Base-by-base conservation (phyloP, 2,797 vertebrate species). In the Threskiornis aethiopicus region DNA sequence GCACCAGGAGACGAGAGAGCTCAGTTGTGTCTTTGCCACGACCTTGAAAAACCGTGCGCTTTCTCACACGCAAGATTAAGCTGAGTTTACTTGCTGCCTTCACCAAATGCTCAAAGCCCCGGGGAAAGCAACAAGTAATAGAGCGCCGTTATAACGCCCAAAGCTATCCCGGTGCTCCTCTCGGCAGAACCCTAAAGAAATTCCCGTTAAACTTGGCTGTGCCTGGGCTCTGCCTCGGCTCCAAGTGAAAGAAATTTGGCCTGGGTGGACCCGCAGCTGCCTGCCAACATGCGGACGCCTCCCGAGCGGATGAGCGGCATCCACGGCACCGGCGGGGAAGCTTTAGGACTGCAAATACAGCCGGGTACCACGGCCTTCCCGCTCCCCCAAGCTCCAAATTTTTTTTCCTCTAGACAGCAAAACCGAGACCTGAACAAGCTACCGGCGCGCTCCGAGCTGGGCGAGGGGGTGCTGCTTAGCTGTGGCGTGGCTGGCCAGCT, bases 381-480 rank as follows among this genome's bases (percentile, higher is more conserved):
- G 4, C 11, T 54, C 26, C 28, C 22, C 25, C 17, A 11, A 10
- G 10, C 42, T 71, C 42, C 49, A 21, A 9, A 37, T 33, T 18
- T 20, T 46, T 54, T 16, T 26, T 39, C 61, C 39, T 67, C 54
- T 20, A 47, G 29, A 28, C 28, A 57, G 52, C 28, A 37, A 44
- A 66, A 12, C 8, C 1, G n/a, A 54, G 51, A 28, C 59, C 58
- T 9, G 42, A 44, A 13, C 28, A 24, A 52, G 15, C 54, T 6
- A 8, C 58, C 28, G 2, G 7, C 39, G 13, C 0, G 9, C 54
- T n/a, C 24, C 0, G 2, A 46, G 84, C 54, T 9, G n/a, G 37
- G 55, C 0, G 3, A 64, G 76, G 67, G 22, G 42, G 17, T 9
- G 67, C 59, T 51, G 61, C 69, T 37, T 4, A 8, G 67, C 52